Conservation (phyloP, 2,888 invertebrate species). For the Oxystoma pomonae region DNA sequence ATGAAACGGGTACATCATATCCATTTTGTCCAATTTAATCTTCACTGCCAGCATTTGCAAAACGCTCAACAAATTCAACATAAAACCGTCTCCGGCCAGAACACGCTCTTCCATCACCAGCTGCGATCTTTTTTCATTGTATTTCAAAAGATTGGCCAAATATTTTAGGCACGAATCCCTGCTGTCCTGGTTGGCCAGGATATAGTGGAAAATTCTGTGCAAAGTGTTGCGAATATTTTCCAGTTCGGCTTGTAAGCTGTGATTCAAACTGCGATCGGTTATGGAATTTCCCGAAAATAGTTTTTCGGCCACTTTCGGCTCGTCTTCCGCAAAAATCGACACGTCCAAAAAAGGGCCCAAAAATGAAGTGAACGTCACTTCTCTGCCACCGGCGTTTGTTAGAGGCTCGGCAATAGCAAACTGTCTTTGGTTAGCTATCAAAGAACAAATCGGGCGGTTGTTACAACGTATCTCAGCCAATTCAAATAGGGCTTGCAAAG, state of each 20-base stretch:
- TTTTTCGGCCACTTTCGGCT: conserved; percentile 56
- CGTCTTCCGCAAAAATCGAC: conserved; percentile 91
- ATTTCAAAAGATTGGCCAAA: conserved; percentile 69
- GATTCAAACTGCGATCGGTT: conserved; percentile 62
- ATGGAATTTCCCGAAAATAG: conserved; percentile 54
- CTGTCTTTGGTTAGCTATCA: conserved; percentile 58
- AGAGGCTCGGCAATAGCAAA: conserved; percentile 46
- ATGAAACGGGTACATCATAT: conserved; percentile 85
- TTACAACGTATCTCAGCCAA: conserved; percentile 75
- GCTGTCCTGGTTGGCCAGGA: conserved; percentile 77
- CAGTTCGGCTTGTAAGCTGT: conserved; percentile 72
- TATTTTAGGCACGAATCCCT: conserved; percentile 77
- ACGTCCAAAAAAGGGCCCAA: conserved; percentile 84
- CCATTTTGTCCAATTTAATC: conserved; percentile 86
- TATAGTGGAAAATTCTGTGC: conserved; percentile 77
- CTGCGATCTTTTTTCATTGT: conserved; percentile 86
- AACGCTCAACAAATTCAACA: conserved; percentile 89
- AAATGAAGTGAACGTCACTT: conserved; percentile 65
- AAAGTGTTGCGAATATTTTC: conserved; percentile 73
- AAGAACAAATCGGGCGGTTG: conserved; percentile 69
- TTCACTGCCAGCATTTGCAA: conserved; percentile 87
- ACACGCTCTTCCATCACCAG: conserved; percentile 84
- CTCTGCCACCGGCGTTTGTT: conserved; percentile 62
- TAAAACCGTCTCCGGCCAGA: conserved; percentile 90
- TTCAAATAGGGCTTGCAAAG: conserved; percentile 60